These are phyloP conservation scores for Halichoeres trimaculatus DNA, from an alignment of 2,113 vertebrate genomes.

Conservation along the genomic window DNA sequence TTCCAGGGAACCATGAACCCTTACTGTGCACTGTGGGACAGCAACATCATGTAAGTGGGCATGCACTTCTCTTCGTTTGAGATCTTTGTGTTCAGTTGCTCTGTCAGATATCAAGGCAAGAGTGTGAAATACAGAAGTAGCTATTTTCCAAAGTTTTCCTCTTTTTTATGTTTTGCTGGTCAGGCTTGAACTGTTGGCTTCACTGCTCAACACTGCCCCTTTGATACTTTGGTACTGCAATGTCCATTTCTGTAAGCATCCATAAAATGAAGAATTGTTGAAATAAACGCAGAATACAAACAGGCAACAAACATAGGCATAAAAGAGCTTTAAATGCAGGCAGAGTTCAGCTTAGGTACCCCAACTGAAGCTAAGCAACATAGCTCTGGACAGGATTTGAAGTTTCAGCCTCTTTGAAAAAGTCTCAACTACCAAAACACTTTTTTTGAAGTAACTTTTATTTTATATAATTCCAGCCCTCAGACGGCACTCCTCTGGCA, in stretches of 20 bases:
- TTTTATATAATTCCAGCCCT: neutral
- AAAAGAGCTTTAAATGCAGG: neutral
- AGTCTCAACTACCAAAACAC: neutral
- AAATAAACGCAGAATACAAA: too few species aligned
- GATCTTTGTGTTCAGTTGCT: neutral
- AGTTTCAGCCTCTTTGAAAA: neutral
- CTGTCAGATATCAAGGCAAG: neutral
- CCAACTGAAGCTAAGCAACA: too few species aligned
- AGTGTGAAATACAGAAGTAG: too few species aligned
- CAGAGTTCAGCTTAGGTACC: neutral
- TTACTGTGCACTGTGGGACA: constrained; percentile 97
- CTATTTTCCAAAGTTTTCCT: too few species aligned
- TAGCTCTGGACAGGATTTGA: neutral
- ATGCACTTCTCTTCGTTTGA: constrained; percentile 18
- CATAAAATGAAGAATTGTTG: too few species aligned
- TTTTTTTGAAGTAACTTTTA: neutral
- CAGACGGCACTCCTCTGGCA: neutral
- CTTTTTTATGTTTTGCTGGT: too few species aligned
- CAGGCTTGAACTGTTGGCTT: too few species aligned
- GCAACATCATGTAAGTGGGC: constrained; percentile 92
- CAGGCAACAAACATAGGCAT: neutral
- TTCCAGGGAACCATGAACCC: constrained; percentile 95
- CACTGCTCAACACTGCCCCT: too few species aligned
- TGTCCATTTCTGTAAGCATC: too few species aligned
- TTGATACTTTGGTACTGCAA: too few species aligned